Conservation (phyloP, 2,113 vertebrate species). For the Myocastor coypus region DNA sequence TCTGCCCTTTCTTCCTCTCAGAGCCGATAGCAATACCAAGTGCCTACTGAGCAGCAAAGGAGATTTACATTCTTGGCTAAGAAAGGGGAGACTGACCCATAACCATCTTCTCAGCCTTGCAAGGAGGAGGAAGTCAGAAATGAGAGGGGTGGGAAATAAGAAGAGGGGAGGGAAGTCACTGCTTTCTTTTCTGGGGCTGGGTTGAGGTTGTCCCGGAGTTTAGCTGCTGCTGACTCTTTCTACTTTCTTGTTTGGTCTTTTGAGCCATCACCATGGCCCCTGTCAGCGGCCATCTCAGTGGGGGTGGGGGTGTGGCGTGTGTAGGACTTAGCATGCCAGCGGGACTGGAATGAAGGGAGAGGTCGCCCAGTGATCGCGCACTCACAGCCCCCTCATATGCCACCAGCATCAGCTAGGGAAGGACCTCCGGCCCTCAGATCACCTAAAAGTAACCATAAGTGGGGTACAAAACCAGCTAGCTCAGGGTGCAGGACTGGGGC, state of each 20-base stretch:
- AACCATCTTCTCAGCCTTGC: neutral
- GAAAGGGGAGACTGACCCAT: neutral
- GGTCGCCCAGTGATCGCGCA: too few species aligned
- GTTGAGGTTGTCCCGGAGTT: neutral
- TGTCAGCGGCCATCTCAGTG: neutral
- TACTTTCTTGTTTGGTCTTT: neutral
- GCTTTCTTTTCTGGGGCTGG: neutral
- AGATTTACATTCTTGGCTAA: neutral
- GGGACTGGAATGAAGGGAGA: neutral
- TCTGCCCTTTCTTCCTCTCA: too few species aligned
- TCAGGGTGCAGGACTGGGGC: neutral
- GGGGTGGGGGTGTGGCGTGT: neutral
- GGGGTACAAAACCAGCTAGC: neutral
- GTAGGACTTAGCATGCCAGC: neutral
- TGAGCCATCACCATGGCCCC: neutral
- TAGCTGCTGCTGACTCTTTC: neutral
- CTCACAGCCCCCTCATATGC: neutral
- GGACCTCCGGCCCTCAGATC: neutral
- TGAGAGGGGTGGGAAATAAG: neutral
- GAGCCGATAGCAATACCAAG: too few species aligned
- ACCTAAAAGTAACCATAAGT: too few species aligned
- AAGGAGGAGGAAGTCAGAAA: neutral
- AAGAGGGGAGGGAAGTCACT: neutral
- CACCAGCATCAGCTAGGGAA: neutral
- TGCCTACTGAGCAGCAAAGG: too few species aligned